Conservation (phyloP, 2,888 invertebrate species). For the Sycophila texana region DNA sequence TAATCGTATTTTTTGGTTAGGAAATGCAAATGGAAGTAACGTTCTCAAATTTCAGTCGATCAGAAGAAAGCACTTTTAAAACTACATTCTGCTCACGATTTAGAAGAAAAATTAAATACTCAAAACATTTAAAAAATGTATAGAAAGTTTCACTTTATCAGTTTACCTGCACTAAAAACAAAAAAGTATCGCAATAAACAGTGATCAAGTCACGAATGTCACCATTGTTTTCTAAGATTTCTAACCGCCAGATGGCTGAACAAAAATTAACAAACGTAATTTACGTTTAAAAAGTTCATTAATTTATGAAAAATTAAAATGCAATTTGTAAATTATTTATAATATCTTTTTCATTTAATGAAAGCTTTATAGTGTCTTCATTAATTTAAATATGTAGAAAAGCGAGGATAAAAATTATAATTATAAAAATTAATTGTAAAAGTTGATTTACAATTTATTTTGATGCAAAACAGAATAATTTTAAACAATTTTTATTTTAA, state of each 20-base stretch:
- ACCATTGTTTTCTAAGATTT: background rate
- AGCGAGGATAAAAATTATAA: too few species aligned
- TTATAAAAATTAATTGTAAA: too few species aligned
- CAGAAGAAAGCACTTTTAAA: background rate
- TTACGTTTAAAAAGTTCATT: background rate
- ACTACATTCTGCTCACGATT: background rate
- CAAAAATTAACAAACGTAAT: background rate
- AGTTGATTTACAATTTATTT: too few species aligned
- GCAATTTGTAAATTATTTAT: background rate
- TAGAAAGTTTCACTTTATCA: background rate
- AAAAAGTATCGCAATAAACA: background rate
- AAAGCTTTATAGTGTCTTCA: too few species aligned
- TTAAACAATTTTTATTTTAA: too few species aligned
- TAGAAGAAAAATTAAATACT: background rate
- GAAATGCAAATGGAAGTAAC: background rate
- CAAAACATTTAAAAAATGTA: background rate
- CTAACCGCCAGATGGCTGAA: slow-evolving; percentile 1
- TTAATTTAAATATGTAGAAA: too few species aligned
- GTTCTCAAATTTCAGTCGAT: background rate
- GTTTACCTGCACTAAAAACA: background rate
- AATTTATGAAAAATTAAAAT: background rate
- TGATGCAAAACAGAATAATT: too few species aligned
- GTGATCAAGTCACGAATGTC: too few species aligned
- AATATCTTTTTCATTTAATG: too few species aligned
- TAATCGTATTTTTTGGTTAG: slow-evolving; percentile 27